Conservation (phyloP, 2,888 invertebrate genomes). For the Monopis laevigella region DNA sequence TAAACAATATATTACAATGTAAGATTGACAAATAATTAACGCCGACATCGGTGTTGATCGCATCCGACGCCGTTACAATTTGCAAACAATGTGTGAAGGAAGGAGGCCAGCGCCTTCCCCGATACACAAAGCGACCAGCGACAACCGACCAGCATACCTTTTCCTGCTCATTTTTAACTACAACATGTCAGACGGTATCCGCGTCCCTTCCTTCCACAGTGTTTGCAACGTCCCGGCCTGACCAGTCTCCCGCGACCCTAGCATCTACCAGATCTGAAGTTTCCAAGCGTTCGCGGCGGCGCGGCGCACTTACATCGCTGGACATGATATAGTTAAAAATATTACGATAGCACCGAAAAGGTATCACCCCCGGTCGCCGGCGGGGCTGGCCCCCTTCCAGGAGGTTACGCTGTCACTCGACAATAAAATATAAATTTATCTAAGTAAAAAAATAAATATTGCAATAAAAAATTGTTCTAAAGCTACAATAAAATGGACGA, state of each 20-base stretch:
- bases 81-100: slow-evolving; percentile 89
- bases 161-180: slow-evolving; percentile 59
- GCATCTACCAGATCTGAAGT: slow-evolving; percentile 49
- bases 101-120: slow-evolving; percentile 74
- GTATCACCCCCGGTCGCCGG: slow-evolving; percentile 41
- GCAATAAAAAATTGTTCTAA: slow-evolving; percentile 5
- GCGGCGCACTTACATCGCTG: slow-evolving; percentile 58
- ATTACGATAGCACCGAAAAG: slow-evolving; percentile 65
- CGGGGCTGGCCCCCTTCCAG: not conserved
- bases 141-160: slow-evolving; percentile 65
- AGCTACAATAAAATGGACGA: too few relatives aligned
- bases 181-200: slow-evolving; percentile 46
- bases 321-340: slow-evolving; percentile 68
- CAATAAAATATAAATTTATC: slow-evolving; percentile 1
- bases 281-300: slow-evolving; percentile 56
- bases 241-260: not conserved
- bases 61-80: too few relatives aligned
- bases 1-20: too few relatives aligned
- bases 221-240: slow-evolving; percentile 41
- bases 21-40: too few relatives aligned
- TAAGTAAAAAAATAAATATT: slow-evolving; percentile 8
- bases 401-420: not conserved
- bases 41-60: too few relatives aligned
- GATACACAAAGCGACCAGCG: slow-evolving; percentile 28
- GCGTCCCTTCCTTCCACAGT: slow-evolving; percentile 63